Evolutionary conservation across 2,797 vertebrate species (phyloP), one percentile per base, ranked within the genome.

Genomic region (Gallirallus australis): DNA sequence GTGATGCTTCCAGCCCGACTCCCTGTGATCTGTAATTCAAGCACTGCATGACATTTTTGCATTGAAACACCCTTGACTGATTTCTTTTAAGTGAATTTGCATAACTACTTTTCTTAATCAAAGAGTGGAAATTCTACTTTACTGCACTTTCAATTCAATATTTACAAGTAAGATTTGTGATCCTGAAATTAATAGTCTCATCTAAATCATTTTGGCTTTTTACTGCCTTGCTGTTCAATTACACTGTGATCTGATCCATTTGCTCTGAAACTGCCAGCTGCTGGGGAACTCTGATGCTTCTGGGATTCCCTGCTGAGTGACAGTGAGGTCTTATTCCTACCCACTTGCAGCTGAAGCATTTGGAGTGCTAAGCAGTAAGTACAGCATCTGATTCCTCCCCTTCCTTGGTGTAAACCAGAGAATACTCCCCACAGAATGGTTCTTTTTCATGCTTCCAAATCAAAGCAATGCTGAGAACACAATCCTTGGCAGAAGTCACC

Each of bases 201-300:
- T 82, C 85, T 94, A 90, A 91, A 56, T n/a, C 30, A 30, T 84
- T 95, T 73, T 88, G 82, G 35, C 35, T 90, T 48, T 95, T 95
- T 83, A 69, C 66, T 93, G 91, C 65, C 85, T 86, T 76, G 25
- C 54, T 88, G 73, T 88, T 96, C 87, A 95, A 83, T 93, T 94
- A 83, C 39, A 14, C 27, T 71, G 65, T 0, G 42, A 69, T 93
- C 27, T 78, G 94, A 95, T 96, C 89, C 70, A 61, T 94, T 94
- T 88, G 85, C 89, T 93, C 57, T 63, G 86, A 21, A 61, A 59
- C 69, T 82, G 84, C 71, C 93, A 93, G 92, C 90, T 94, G 86
- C 91, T 86, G 76, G 76, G 86, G 76, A 95, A 11, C 77, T 78
- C 68, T 81, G 81, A 23, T 92, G 91, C 76, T 89, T 39, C 86